Conservation (phyloP, 1,140 invertebrate species). For the Heterodera schachtii region DNA sequence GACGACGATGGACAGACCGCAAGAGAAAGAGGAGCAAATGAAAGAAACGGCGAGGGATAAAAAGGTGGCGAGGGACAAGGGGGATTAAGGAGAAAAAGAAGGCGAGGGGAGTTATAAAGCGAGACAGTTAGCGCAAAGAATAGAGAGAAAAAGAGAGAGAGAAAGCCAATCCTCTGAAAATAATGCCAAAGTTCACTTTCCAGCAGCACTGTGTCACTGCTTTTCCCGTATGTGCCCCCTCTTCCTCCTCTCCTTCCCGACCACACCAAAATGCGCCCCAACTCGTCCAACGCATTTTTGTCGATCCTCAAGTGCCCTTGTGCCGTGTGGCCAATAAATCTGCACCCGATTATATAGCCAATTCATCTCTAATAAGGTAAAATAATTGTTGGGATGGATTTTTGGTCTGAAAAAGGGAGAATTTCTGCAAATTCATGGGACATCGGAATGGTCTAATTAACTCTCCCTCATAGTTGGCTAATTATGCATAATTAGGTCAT, state of each 20-base stretch:
- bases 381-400: background rate
- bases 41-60: background rate
- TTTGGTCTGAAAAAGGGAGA: no score
- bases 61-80: background rate
- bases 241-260: constrained; percentile 8
- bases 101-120: no score
- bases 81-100: no score
- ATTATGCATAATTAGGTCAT: no score
- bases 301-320: constrained; percentile 15
- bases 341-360: background rate
- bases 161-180: background rate
- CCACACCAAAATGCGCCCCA: background rate
- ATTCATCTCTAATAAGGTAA: constrained; percentile 10
- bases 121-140: no score
- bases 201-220: background rate
- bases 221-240: background rate
- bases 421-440: no score
- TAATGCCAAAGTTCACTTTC: background rate
- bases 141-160: no score
- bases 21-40: constrained; percentile 1
- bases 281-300: constrained; percentile 22
- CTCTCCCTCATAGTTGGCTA: no score
- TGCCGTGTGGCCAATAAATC: background rate
- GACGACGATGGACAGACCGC: background rate
- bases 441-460: no score